Percentiles rank a stretch among this genome's conserved stretches.
phyloP scores from a whole-genome alignment of 2,888 invertebrate genomes.

The Dermolepida albohirtum region DNA sequence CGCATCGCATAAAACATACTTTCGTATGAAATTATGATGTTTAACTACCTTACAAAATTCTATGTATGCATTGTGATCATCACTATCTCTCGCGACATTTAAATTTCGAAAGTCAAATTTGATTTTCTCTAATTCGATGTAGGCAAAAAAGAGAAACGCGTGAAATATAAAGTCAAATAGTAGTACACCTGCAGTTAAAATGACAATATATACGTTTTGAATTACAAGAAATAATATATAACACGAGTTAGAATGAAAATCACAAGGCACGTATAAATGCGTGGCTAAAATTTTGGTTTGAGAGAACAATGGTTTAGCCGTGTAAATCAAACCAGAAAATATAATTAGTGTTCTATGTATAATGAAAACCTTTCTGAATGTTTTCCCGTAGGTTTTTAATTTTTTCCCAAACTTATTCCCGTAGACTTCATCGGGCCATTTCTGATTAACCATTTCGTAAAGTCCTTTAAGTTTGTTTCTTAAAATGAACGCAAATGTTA shows the following conservation, averaged over 20 bases:
- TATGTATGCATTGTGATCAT: constrained; percentile 20
- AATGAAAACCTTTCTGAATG: constrained; percentile 28
- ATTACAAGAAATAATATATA: constrained; percentile 14
- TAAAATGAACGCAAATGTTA: background rate
- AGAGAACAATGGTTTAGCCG: constrained; percentile 28
- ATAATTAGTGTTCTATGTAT: constrained; percentile 22
- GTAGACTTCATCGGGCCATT: constrained; percentile 31
- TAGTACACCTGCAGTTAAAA: constrained; percentile 6
- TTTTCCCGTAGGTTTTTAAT: too few relatives aligned
- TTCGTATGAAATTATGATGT: constrained; percentile 40
- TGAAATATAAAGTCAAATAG: constrained; percentile 33
- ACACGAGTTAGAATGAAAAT: constrained; percentile 28
- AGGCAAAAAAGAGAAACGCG: constrained; percentile 30
- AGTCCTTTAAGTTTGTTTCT: constrained; percentile 18
- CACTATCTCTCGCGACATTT: constrained; percentile 18
- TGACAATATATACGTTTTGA: constrained; percentile 21
- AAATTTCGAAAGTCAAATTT: constrained; percentile 40
- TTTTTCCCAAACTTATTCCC: constrained; percentile 18
- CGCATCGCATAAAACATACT: constrained; percentile 16
- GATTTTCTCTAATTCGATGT: constrained; percentile 38
- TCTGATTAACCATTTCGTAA: constrained; percentile 28
- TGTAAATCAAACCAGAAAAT: constrained; percentile 10
- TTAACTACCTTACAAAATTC: constrained; percentile 38
- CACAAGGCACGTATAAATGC: constrained; percentile 33
- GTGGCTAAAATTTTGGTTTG: constrained; percentile 23